These are phyloP conservation scores for Gallinago undulata DNA, from an alignment of 2,113 vertebrate species.

Conservation along the genomic window DNA sequence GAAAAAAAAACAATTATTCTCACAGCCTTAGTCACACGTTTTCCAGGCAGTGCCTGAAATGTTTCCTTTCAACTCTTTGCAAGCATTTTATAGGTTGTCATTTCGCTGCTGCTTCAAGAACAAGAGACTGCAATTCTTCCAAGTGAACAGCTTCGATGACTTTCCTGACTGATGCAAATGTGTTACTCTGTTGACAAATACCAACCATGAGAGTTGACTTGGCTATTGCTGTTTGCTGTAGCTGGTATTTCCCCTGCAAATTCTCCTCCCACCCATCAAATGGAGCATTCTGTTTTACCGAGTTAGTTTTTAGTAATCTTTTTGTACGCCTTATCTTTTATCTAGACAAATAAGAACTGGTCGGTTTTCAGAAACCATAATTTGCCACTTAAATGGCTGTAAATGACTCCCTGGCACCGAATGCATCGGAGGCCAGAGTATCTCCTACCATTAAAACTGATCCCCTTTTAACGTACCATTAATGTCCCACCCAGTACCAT, in stretches of 20 bases:
- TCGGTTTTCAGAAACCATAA: not conserved
- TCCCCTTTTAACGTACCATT: not conserved
- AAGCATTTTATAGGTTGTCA: constrained; percentile 69
- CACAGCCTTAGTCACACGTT: constrained; percentile 69
- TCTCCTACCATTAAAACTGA: not conserved
- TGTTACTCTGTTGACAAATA: constrained; percentile 65
- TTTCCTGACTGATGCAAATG: constrained; percentile 62
- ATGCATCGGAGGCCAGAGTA: not conserved
- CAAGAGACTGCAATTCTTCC: constrained; percentile 57
- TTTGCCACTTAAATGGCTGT: not conserved
- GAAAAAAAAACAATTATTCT: constrained; percentile 63
- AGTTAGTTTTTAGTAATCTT: not conserved
- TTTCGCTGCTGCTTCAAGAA: constrained; percentile 60
- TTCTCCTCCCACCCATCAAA: not conserved
- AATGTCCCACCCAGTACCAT: too few relatives aligned
- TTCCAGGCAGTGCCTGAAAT: constrained; percentile 60
- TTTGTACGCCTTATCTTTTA: not conserved
- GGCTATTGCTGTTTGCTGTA: constrained; percentile 33
- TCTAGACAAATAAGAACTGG: not conserved
- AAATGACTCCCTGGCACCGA: not conserved
- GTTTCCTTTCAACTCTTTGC: constrained; percentile 66
- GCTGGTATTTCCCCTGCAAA: constrained; percentile 51
- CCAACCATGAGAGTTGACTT: constrained; percentile 52
- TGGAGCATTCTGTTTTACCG: not conserved
- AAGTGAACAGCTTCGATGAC: constrained; percentile 60